A percentile compares a stretch with the other conserved stretches of the same genome.
phyloP scores from a whole-genome alignment of 2,797 vertebrate species.

The Pempheris klunzingeri region DNA sequence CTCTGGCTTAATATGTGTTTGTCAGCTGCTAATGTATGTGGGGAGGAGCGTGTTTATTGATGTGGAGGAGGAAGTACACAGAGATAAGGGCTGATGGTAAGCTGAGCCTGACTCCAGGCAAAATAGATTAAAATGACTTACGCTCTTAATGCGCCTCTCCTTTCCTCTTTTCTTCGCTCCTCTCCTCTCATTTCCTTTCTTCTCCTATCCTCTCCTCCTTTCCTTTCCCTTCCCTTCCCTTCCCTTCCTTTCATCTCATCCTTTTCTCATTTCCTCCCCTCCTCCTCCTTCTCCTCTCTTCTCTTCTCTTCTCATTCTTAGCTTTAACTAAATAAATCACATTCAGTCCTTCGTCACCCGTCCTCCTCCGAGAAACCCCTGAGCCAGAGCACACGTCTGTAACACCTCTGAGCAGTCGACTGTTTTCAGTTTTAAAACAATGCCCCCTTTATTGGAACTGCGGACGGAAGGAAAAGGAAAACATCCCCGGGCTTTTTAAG shows the following conservation, averaged over 20 bases:
- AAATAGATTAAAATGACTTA: conserved; percentile 61
- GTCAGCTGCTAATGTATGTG: conserved; percentile 44
- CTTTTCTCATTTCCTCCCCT: background rate
- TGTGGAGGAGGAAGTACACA: conserved; percentile 54
- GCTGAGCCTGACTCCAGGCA: conserved; percentile 45
- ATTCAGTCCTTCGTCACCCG: background rate
- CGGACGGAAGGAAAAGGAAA: conserved; percentile 61
- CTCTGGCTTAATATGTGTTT: conserved; percentile 54
- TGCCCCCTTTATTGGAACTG: conserved; percentile 69
- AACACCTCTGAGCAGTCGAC: conserved; percentile 66
- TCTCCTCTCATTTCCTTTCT: background rate
- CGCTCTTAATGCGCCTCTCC: conserved; percentile 30
- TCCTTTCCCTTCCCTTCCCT: background rate
- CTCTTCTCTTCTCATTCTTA: background rate
- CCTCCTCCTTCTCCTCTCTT: background rate
- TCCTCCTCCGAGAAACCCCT: conserved; percentile 10
- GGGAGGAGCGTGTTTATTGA: conserved; percentile 59
- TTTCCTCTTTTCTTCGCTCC: background rate
- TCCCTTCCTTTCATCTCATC: too few species aligned
- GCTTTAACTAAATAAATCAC: conserved; percentile 40
- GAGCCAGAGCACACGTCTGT: conserved; percentile 55
- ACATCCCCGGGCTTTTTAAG: conserved; percentile 49
- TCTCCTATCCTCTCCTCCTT: background rate
- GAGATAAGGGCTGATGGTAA: conserved; percentile 65
- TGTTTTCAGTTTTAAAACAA: conserved; percentile 71